Evolutionary conservation across 2,797 vertebrate genomes (phyloP).

Genomic region (Lagorchestes hirsutus): DNA sequence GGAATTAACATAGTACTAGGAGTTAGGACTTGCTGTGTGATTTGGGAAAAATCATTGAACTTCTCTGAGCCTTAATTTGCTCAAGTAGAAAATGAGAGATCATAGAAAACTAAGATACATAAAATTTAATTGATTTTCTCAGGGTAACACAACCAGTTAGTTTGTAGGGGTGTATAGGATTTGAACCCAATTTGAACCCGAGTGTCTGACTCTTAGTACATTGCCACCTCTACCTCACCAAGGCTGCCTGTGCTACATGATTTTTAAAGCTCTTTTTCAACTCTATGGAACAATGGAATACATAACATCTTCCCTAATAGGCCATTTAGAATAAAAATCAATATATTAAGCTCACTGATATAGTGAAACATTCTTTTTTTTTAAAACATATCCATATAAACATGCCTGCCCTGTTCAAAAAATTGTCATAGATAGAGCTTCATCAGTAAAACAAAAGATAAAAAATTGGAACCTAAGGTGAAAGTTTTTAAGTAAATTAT

Average conservation of each 20-base stretch:
- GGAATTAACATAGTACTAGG: not conserved
- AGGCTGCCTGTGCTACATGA: not conserved
- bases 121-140: not conserved
- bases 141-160: not conserved
- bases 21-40: not conserved
- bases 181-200: not conserved
- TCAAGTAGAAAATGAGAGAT: not conserved
- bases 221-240: not conserved
- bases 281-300: not conserved
- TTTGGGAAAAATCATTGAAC: not conserved
- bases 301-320: not conserved
- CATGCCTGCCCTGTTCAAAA: not conserved
- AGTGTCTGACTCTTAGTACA: not conserved
- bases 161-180: not conserved
- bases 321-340: not conserved
- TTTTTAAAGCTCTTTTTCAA: not conserved
- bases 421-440: not conserved
- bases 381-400: not conserved
- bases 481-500: not conserved
- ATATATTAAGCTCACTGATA: not conserved
- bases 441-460: not conserved
- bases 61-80: not conserved
- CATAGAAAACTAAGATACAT: not conserved
- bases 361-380: not conserved
- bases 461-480: not conserved